Percentiles rank a stretch among this genome's conserved stretches.
Conservation (phyloP, 2,888 invertebrate genomes). For the Troides aeacus region DNA sequence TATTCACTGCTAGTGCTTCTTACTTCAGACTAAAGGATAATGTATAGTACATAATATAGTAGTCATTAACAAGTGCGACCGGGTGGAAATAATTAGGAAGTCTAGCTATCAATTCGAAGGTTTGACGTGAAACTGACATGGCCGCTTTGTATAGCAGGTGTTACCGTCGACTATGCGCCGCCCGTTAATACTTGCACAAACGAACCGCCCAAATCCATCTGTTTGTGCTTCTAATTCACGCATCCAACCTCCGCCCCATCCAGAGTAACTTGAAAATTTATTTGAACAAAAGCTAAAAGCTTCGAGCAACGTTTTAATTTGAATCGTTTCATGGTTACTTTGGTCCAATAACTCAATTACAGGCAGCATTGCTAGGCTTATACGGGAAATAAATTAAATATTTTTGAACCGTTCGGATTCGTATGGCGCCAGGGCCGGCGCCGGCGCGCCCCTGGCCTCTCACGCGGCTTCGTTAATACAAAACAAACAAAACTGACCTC, state of each 20-base stretch:
- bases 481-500: constrained; percentile 79
- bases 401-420: constrained; percentile 69
- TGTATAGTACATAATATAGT: constrained; percentile 36
- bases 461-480: constrained; percentile 74
- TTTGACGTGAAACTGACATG: constrained; percentile 59
- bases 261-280: constrained; percentile 48
- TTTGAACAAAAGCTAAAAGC: constrained; percentile 65
- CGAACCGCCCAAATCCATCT: constrained; percentile 72
- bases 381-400: constrained; percentile 74
- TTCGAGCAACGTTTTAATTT: constrained; percentile 54
- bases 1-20: not conserved
- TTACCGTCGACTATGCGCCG: constrained; percentile 57
- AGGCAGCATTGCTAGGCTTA: constrained; percentile 50
- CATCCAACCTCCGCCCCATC: constrained; percentile 46
- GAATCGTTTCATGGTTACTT: constrained; percentile 39
- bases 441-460: constrained; percentile 74
- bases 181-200: constrained; percentile 58
- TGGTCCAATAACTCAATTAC: constrained; percentile 68
- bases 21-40: not conserved
- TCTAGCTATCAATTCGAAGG: constrained; percentile 48
- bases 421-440: constrained; percentile 72
- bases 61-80: constrained; percentile 49
- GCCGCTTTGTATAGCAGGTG: constrained; percentile 65
- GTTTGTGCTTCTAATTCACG: constrained; percentile 64
- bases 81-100: constrained; percentile 56